Percentiles rank a stretch among this genome's conserved stretches.
phyloP scores from a whole-genome alignment of 1,140 invertebrate genomes.

The Drosophila eugracilis region DNA sequence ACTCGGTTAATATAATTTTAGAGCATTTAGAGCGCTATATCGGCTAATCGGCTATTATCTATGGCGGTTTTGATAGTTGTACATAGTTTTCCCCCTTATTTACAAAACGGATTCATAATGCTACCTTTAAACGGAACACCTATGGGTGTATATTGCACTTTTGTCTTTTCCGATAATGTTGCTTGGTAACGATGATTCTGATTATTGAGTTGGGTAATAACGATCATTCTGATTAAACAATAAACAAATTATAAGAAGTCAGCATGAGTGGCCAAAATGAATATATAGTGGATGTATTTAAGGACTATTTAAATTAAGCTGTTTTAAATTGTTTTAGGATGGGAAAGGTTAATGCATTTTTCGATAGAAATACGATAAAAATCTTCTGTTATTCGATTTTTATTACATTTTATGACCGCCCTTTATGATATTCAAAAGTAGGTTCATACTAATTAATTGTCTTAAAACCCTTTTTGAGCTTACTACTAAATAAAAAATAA shows the following conservation, averaged over 20 bases:
- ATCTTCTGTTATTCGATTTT: no score
- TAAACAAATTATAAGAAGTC: conserved; percentile 11
- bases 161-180: conserved; percentile 8
- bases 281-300: no score
- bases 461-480: no score
- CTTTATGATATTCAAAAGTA: no score
- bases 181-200: conserved; percentile 47
- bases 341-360: no score
- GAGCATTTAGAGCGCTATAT: conserved; percentile 2
- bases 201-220: conserved; percentile 11
- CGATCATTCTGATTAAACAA: conserved; percentile 27
- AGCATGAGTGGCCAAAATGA: conserved; percentile 38
- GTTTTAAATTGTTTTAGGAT: not conserved
- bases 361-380: no score
- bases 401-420: no score
- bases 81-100: not conserved
- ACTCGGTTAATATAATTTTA: conserved; percentile 18
- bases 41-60: conserved; percentile 27
- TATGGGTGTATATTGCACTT: conserved; percentile 9
- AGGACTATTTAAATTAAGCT: no score
- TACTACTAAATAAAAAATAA: no score
- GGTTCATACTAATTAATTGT: no score
- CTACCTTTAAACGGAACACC: not conserved
- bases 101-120: not conserved
- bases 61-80: not conserved